These are phyloP conservation scores for Dendrolimus houi DNA, from an alignment of 2,888 invertebrate genomes.

Conservation along the genomic window DNA sequence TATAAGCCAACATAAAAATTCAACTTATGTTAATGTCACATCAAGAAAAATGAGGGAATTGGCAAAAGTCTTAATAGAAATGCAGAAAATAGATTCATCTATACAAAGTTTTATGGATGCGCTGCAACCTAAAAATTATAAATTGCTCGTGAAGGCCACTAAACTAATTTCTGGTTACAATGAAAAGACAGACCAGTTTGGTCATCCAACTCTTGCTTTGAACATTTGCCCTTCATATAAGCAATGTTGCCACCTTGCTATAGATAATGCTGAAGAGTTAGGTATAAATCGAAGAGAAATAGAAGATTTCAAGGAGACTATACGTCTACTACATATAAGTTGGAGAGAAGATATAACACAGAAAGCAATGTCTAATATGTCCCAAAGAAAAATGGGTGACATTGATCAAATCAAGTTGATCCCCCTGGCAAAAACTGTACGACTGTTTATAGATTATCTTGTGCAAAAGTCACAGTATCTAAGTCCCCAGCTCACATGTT, in stretches of 20 bases:
- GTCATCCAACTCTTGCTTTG: slow-evolving; percentile 15
- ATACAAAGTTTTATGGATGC: slow-evolving; percentile 4
- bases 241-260: slow-evolving; percentile 15
- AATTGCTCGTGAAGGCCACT: slow-evolving; percentile 2
- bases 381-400: too few species aligned
- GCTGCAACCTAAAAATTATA: slow-evolving; percentile 4
- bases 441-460: too few species aligned
- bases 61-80: slow-evolving; percentile 10
- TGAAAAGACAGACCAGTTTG: slow-evolving; percentile 2
- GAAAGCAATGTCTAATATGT: too few species aligned
- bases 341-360: too few species aligned
- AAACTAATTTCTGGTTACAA: slow-evolving; percentile 4
- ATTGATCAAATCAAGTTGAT: too few species aligned
- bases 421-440: too few species aligned
- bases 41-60: slow-evolving; percentile 14
- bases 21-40: slow-evolving; percentile 9
- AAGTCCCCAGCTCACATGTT: too few species aligned
- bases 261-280: slow-evolving; percentile 1
- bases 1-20: slow-evolving; percentile 10
- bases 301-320: too few species aligned
- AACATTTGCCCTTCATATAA: slow-evolving; percentile 13
- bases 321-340: too few species aligned
- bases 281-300: too few species aligned
- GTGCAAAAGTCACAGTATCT: too few species aligned
- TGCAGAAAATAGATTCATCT: slow-evolving; percentile 5